phyloP scores from a whole-genome alignment of 2,888 invertebrate genomes.

The Latrodectus elegans region DNA sequence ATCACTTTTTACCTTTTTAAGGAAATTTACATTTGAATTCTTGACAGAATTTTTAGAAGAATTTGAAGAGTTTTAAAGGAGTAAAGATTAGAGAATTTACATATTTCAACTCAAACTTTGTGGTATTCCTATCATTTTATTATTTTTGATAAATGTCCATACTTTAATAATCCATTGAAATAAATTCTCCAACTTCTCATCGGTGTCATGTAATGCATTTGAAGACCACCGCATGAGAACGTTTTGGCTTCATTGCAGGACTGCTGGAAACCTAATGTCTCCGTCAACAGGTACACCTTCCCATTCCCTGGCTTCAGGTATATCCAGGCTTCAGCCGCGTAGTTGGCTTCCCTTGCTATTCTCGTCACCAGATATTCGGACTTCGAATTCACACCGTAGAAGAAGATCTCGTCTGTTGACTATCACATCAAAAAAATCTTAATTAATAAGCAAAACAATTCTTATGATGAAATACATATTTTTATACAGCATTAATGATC shows the following conservation, averaged over 20 bases:
- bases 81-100: too few species aligned
- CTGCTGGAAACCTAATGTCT: conserved; percentile 26
- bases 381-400: conserved; percentile 51
- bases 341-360: conserved; percentile 11
- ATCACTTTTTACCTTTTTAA: too few species aligned
- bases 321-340: conserved; percentile 48
- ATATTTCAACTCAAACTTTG: too few species aligned
- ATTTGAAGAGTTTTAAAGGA: too few species aligned
- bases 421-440: neutral
- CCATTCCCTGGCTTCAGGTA: conserved; percentile 39
- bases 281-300: conserved; percentile 18
- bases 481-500: too few species aligned
- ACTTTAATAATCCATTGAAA: conserved; percentile 66
- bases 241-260: conserved; percentile 30
- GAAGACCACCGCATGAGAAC: conserved; percentile 53
- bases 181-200: conserved; percentile 66
- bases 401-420: conserved; percentile 52
- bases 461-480: too few species aligned
- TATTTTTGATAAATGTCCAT: neutral
- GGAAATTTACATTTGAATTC: too few species aligned
- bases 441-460: too few species aligned
- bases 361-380: conserved; percentile 30
- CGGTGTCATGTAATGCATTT: conserved; percentile 44
- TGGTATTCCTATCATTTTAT: too few species aligned
- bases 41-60: too few species aligned